These are phyloP conservation scores for Marronus borbonicus DNA, from an alignment of 2,888 invertebrate genomes.

Conservation along the genomic window DNA sequence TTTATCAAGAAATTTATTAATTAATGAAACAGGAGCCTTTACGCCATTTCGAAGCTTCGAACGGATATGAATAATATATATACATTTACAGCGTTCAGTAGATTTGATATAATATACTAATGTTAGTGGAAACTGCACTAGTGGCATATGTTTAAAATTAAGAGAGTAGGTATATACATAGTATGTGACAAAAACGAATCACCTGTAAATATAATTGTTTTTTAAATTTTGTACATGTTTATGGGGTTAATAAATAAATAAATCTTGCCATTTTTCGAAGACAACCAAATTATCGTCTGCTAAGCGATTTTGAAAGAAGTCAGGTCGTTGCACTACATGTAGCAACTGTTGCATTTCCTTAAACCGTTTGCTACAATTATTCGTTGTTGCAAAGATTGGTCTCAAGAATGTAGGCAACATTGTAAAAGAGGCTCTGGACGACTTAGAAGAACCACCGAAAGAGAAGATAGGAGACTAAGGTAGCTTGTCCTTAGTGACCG, in stretches of 20 bases:
- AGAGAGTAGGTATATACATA: too few relatives aligned
- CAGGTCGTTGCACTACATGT: too few relatives aligned
- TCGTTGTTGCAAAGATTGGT: too few relatives aligned
- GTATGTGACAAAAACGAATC: not conserved
- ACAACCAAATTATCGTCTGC: too few relatives aligned
- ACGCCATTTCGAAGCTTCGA: not conserved
- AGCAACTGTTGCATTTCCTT: too few relatives aligned
- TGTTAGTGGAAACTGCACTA: not conserved
- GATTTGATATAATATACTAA: not conserved
- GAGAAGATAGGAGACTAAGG: not conserved
- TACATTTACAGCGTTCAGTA: not conserved
- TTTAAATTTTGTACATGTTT: too few relatives aligned
- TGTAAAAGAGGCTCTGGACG: not conserved
- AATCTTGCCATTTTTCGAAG: too few relatives aligned
- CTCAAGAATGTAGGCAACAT: not conserved
- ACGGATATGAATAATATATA: not conserved
- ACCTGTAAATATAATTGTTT: not conserved
- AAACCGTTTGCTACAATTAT: too few relatives aligned
- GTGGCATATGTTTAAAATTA: too few relatives aligned
- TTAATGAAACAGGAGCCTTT: not conserved
- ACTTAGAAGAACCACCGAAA: not conserved
- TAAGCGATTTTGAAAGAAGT: too few relatives aligned
- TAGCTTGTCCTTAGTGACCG: not conserved
- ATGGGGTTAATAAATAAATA: too few relatives aligned
- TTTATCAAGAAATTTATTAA: slow-evolving; percentile 9